Base-by-base conservation (phyloP, 2,888 invertebrate genomes). In the Phlogophora meticulosa region DNA sequence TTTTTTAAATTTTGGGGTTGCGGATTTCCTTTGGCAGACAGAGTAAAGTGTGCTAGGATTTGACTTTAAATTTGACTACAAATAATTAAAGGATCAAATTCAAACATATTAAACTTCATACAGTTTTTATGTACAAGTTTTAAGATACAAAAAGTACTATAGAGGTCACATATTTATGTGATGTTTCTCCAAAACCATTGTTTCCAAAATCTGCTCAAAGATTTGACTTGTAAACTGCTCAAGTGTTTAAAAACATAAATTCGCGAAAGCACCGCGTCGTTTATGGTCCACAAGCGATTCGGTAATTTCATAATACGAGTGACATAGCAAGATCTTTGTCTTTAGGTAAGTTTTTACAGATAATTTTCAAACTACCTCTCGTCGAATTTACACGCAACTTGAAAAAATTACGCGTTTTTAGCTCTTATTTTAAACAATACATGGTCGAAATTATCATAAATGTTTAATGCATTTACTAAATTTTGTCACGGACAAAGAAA, bases 401-500 rank as follows among this genome's bases (percentile, higher is more conserved):
- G n/a, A 38, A 13, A 45, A 64, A 59, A 45, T 62, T 70, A 66
- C 40, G 45, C 52, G 56, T 63, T 65, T 76, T 81, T 66, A 73
- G 56, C 46, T 66, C 65, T 71, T 72, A 70, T 81, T 69, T 68
- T 59, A 55, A 68, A 56, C 56, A 36, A 13, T 58, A 66, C 49
- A 80, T 42, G 74, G 69, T 70, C n/a, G 56, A 70, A 63, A 77
- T 83, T 77, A 66, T 81, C 63, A 69, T 72, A 62, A 75, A 78
- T 74, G 61, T 66, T 15, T 67, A 62, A 67, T 60, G 36, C 49
- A 71, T 71, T 81, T 83, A 57, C 48, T 64, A 56, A 72, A 83
- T 78, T 72, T 83, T 69, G 78, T 78, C 75, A 81, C 68, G 75
- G 64, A 70, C 62, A 59, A 67, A 79, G 66, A 70, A 81, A 81